Evolutionary conservation across 2,113 vertebrate genomes (phyloP).

Genomic region (Caranx melampygus): DNA sequence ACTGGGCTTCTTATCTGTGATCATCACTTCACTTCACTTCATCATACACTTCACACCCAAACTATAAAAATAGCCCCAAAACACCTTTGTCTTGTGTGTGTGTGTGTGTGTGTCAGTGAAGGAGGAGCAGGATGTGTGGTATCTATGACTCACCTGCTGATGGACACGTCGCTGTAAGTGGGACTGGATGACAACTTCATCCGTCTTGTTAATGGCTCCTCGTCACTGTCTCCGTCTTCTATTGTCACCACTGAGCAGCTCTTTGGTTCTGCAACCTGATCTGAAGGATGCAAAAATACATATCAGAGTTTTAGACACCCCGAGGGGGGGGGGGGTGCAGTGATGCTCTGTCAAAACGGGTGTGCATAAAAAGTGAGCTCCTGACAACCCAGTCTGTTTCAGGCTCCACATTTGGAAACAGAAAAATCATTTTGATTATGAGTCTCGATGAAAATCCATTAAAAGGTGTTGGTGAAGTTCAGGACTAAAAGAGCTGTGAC

Average conservation of each 20-base stretch:
- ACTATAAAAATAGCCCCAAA: neutral
- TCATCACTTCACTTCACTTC: no score
- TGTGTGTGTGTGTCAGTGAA: neutral
- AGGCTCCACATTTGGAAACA: neutral
- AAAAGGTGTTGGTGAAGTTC: neutral
- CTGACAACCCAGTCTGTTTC: neutral
- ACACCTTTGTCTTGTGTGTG: no score
- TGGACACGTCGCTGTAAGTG: slow-evolving; percentile 75
- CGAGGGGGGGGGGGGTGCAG: neutral
- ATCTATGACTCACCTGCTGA: slow-evolving; percentile 80
- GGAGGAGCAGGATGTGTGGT: neutral
- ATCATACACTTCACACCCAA: neutral
- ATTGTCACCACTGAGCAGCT: slow-evolving; percentile 7
- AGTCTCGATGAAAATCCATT: neutral
- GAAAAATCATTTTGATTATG: no score
- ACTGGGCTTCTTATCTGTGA: neutral
- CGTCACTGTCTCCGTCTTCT: slow-evolving; percentile 32
- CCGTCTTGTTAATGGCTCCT: neutral
- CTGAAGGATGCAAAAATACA: slow-evolving; percentile 24
- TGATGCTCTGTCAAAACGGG: neutral
- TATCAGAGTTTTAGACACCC: neutral
- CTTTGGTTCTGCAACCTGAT: slow-evolving; percentile 32
- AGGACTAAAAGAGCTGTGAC: neutral
- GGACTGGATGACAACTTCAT: slow-evolving; percentile 70
- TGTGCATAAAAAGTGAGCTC: neutral